Percentiles rank a stretch among this genome's conserved stretches.
Conservation (phyloP, 2,113 vertebrate genomes). For the Chelonoidis abingdonii region DNA sequence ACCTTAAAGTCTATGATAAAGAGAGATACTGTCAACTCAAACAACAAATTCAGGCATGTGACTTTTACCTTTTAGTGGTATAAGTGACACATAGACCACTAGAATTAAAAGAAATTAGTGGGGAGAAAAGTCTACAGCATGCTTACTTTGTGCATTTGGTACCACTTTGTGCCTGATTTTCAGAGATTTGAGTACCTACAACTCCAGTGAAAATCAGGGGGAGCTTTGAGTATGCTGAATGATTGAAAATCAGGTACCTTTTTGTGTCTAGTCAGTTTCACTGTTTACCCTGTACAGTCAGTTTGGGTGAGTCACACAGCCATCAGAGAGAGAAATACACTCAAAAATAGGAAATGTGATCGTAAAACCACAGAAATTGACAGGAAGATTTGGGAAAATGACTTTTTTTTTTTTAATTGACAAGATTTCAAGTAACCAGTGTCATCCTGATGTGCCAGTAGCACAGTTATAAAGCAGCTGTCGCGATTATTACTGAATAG, state of each 20-base stretch:
- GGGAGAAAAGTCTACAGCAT: not conserved
- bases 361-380: not conserved
- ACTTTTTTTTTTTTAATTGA: not conserved
- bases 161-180: not conserved
- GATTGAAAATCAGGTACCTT: not conserved
- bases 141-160: not conserved
- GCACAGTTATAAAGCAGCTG: not conserved
- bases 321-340: not conserved
- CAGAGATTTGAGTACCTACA: not conserved
- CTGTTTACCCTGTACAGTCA: not conserved
- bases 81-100: not conserved
- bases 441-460: not conserved
- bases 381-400: not conserved
- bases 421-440: not conserved
- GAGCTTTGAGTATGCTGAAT: not conserved
- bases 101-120: not conserved
- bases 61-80: not conserved
- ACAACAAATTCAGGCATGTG: not conserved
- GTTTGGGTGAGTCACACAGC: not conserved
- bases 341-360: not conserved
- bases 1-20: not conserved
- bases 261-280: not conserved
- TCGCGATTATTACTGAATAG: not conserved
- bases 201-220: not conserved
- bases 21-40: conserved; percentile 44